Evolutionary conservation across 2,888 invertebrate species (phyloP).

Genomic region (Sphaeridia pumilis): DNA sequence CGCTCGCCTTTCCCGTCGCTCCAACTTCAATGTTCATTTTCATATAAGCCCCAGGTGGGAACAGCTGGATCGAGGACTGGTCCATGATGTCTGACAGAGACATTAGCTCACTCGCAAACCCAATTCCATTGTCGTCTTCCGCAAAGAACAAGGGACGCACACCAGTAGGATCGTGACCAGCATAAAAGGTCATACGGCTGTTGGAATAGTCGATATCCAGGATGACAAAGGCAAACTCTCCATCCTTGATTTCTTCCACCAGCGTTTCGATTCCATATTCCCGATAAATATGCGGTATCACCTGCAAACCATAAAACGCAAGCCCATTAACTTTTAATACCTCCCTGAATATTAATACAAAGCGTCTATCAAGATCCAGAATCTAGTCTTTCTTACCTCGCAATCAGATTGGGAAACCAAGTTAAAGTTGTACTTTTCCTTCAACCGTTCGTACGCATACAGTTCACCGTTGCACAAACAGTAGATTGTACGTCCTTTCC

Average conservation of each 20-base stretch:
- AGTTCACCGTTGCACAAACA: slow-evolving; percentile 26
- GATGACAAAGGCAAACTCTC: slow-evolving; percentile 29
- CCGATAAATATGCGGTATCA: slow-evolving; percentile 24
- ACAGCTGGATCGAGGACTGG: slow-evolving; percentile 19
- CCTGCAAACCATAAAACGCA: no score
- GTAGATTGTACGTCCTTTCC: slow-evolving; percentile 26
- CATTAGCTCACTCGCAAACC: slow-evolving; percentile 21
- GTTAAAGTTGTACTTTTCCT: slow-evolving; percentile 20
- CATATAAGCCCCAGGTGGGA: slow-evolving; percentile 27
- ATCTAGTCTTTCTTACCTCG: slow-evolving; percentile 11
- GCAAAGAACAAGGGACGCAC: slow-evolving; percentile 26
- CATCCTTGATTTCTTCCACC: slow-evolving; percentile 24
- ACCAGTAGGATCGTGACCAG: slow-evolving; percentile 27
- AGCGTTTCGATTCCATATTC: slow-evolving; percentile 22
- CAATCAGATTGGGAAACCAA: slow-evolving; percentile 24
- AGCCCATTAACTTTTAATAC: background rate
- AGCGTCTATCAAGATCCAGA: no score
- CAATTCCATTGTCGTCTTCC: slow-evolving; percentile 21
- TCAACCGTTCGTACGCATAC: slow-evolving; percentile 20
- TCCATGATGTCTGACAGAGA: slow-evolving; percentile 19
- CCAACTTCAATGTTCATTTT: slow-evolving; percentile 17
- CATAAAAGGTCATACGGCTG: slow-evolving; percentile 17
- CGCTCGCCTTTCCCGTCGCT: background rate
- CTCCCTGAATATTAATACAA: background rate
- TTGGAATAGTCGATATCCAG: slow-evolving; percentile 23